Percentiles rank a stretch among this genome's conserved stretches.
Conservation (phyloP, 2,888 invertebrate species). For the Oscheius onirici region DNA sequence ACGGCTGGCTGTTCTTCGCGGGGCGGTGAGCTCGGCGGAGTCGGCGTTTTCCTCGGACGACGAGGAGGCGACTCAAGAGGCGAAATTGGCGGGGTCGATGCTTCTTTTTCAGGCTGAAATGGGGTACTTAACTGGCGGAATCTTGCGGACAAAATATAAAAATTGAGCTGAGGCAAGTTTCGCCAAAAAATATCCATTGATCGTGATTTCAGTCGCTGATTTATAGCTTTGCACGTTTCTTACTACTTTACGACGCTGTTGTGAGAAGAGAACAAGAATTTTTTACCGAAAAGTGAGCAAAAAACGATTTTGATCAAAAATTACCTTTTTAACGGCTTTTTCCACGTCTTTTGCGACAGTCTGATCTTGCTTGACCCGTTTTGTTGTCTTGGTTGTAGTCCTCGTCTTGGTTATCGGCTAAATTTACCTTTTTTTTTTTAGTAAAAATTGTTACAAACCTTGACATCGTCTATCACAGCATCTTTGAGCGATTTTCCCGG, state of each 20-base stretch:
- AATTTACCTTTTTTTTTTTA: not conserved
- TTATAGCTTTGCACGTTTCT: too few relatives aligned
- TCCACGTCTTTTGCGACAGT: not conserved
- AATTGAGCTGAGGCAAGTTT: too few relatives aligned
- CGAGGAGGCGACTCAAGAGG: conserved; percentile 1
- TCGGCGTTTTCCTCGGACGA: conserved; percentile 16
- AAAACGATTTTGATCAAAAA: not conserved
- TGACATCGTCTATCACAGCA: not conserved
- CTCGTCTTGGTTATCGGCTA: not conserved
- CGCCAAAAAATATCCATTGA: too few relatives aligned
- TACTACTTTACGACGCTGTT: too few relatives aligned
- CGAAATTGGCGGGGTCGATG: not conserved
- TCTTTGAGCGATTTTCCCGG: not conserved
- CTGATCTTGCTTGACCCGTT: not conserved
- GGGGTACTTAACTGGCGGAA: too few relatives aligned
- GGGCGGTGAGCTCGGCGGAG: conserved; percentile 3
- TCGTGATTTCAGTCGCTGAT: too few relatives aligned
- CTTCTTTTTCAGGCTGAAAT: not conserved
- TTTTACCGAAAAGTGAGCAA: not conserved
- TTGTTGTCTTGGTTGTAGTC: not conserved
- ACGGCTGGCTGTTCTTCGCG: conserved; percentile 14
- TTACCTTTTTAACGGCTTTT: not conserved
- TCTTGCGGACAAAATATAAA: too few relatives aligned
- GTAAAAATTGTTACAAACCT: not conserved
- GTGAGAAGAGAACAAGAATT: too few relatives aligned